These are phyloP conservation scores for Rhipidura dahli DNA, from an alignment of 2,113 vertebrate species.

Conservation along the genomic window DNA sequence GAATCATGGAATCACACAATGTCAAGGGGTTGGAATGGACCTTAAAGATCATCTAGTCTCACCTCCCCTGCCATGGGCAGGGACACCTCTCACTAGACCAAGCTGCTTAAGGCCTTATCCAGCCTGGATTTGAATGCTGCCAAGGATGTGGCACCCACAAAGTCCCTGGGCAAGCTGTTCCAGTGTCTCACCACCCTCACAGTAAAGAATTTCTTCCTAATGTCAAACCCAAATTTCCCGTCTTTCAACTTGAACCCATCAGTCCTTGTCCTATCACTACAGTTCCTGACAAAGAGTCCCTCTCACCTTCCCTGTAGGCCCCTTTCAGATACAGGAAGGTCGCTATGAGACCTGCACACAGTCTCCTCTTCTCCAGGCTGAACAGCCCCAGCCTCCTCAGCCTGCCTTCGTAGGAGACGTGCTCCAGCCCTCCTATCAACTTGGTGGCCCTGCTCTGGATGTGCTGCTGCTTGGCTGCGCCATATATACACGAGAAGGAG, in stretches of 20 bases:
- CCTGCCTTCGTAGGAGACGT: accelerated
- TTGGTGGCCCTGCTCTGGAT: neutral
- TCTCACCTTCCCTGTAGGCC: neutral
- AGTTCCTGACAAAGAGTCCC: neutral
- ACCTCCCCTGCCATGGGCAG: neutral
- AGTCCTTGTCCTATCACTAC: too few relatives aligned
- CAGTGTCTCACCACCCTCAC: accelerated
- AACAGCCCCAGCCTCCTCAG: neutral
- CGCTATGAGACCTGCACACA: neutral
- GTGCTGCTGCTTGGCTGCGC: neutral
- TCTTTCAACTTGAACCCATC: neutral
- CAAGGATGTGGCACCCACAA: neutral
- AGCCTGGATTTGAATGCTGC: neutral
- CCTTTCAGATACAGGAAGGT: neutral
- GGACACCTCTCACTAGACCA: neutral
- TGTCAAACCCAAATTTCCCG: neutral
- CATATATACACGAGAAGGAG: accelerated
- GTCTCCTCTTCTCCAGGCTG: neutral
- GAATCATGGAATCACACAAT: neutral
- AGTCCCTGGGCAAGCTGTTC: accelerated
- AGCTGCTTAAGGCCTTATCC: neutral
- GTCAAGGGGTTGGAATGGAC: neutral
- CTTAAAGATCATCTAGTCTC: neutral
- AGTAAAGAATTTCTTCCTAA: neutral
- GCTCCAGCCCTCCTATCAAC: neutral